Evolutionary conservation across 2,113 vertebrate species (phyloP).

Genomic region (Pipra filicauda): DNA sequence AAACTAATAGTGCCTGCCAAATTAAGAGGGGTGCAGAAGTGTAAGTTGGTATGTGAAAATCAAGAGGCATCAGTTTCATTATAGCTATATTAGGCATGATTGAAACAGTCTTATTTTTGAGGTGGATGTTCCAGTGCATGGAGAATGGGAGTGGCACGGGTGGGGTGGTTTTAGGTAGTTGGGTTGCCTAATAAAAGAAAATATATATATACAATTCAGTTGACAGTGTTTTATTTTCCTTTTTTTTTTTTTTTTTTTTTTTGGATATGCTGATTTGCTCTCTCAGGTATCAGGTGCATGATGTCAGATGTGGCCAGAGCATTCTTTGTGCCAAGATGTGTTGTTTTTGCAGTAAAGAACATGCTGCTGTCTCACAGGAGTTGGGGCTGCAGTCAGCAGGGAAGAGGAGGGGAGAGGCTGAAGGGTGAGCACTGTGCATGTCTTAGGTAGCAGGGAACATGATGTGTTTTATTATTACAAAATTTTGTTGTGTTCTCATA

Average conservation of each 20-base stretch:
- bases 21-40: neutral
- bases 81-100: neutral
- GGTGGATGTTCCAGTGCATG: neutral
- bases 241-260: neutral
- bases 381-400: neutral
- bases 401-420: neutral
- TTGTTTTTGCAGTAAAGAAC: neutral
- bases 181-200: constrained; percentile 32
- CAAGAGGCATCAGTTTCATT: neutral
- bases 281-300: neutral
- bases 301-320: neutral
- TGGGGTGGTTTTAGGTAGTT: neutral
- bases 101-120: constrained; percentile 35
- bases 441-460: neutral
- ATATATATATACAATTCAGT: neutral
- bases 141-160: constrained; percentile 29
- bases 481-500: neutral
- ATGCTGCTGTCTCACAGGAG: fast-evolving
- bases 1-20: neutral
- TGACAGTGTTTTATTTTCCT: neutral
- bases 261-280: neutral
- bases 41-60: neutral
- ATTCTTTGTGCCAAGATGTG: neutral
- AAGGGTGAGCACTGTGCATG: fast-evolving
- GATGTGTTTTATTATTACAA: neutral